A percentile compares a stretch with the other conserved stretches of the same genome.
phyloP scores from a whole-genome alignment of 2,113 vertebrate species.

The Tragelaphus strepsiceros region DNA sequence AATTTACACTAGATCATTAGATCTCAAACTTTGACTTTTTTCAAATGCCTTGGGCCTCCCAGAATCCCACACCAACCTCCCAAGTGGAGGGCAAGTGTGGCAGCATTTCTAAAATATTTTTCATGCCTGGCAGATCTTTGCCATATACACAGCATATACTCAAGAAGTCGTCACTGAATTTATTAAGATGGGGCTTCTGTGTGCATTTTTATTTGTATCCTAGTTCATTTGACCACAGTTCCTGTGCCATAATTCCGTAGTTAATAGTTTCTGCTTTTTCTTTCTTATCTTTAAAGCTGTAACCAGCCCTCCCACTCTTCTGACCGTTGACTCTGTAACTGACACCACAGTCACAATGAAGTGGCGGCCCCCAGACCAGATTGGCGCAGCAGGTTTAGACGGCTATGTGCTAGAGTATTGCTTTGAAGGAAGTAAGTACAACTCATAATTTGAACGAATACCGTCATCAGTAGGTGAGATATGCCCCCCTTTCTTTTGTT shows the following conservation, averaged over 20 bases:
- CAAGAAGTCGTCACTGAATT: neutral
- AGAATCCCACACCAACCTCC: neutral
- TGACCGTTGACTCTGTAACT: slow-evolving; percentile 93
- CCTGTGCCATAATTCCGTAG: neutral
- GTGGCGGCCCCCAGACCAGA: slow-evolving; percentile 97
- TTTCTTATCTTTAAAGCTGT: slow-evolving; percentile 84
- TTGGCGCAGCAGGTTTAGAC: slow-evolving; percentile 95
- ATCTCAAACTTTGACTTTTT: neutral
- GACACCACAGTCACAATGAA: slow-evolving; percentile 93
- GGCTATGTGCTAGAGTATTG: slow-evolving; percentile 97
- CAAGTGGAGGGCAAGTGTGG: neutral
- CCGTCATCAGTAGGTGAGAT: slow-evolving; percentile 56
- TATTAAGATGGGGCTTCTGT: neutral
- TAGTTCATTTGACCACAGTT: neutral
- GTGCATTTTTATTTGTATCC: neutral
- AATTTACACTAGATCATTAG: neutral
- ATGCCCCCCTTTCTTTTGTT: slow-evolving; percentile 33
- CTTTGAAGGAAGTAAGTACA: slow-evolving; percentile 95
- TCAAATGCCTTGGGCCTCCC: neutral
- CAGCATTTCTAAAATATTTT: neutral
- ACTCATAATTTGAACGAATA: neutral
- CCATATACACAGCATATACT: neutral
- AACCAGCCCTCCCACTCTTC: slow-evolving; percentile 95
- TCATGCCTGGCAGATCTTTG: neutral
- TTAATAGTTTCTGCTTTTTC: neutral